These are phyloP conservation scores for Eristalis intricaria DNA, from an alignment of 2,888 invertebrate species.

Conservation along the genomic window DNA sequence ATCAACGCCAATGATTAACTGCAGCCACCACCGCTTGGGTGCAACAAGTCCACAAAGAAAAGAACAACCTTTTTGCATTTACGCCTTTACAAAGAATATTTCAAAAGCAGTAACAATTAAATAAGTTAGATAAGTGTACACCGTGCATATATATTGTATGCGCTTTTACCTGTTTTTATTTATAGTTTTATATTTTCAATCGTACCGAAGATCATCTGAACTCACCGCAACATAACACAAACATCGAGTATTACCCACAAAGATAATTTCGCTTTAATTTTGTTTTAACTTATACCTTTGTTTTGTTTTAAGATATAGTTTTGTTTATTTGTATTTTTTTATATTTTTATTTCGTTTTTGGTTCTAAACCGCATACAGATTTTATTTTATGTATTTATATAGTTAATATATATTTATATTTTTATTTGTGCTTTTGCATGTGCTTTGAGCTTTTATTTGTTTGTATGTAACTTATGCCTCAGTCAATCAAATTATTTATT, in stretches of 20 bases:
- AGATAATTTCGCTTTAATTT: slow-evolving; percentile 19
- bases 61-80: slow-evolving; percentile 59
- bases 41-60: slow-evolving; percentile 32
- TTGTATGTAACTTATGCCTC: slow-evolving; percentile 14
- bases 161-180: neutral
- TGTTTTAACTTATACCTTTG: slow-evolving; percentile 23
- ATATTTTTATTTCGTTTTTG: slow-evolving; percentile 50
- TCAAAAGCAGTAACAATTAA: slow-evolving; percentile 20
- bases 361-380: slow-evolving; percentile 48
- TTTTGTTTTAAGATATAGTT: slow-evolving; percentile 47
- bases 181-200: slow-evolving; percentile 18
- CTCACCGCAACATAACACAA: slow-evolving; percentile 32
- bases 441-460: slow-evolving; percentile 36
- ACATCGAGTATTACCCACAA: slow-evolving; percentile 67
- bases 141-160: slow-evolving; percentile 40
- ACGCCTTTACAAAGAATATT: slow-evolving; percentile 48
- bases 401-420: slow-evolving; percentile 15
- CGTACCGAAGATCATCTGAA: slow-evolving; percentile 51
- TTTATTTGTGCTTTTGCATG: slow-evolving; percentile 60
- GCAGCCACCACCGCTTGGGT: slow-evolving; percentile 10
- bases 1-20: slow-evolving; percentile 6
- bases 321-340: slow-evolving; percentile 33
- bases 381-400: slow-evolving; percentile 22
- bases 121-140: slow-evolving; percentile 55
- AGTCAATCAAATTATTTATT: slow-evolving; percentile 43